A percentile compares a stretch with the other conserved stretches of the same genome.
Conservation (phyloP, 2,888 invertebrate genomes). For the Tinea trinotella region DNA sequence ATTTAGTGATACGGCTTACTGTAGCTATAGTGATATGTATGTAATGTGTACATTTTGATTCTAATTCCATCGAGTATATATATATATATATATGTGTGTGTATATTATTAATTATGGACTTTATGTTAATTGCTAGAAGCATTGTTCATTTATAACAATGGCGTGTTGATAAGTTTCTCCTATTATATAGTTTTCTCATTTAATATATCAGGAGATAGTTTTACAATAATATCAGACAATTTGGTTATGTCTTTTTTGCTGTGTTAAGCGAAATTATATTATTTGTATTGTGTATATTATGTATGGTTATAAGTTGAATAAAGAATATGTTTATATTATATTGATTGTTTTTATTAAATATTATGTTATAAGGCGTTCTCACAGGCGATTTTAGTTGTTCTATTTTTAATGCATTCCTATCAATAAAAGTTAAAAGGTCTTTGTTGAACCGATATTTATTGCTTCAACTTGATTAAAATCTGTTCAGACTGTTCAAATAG, state of each 20-base stretch:
- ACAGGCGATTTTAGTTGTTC: too few species aligned
- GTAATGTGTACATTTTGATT: conserved; percentile 71
- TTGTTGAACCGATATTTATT: too few species aligned
- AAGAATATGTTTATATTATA: conserved; percentile 71
- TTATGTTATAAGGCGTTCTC: too few species aligned
- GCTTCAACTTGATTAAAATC: too few species aligned
- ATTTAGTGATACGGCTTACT: conserved; percentile 64
- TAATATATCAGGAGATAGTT: conserved; percentile 59
- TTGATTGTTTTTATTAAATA: not conserved
- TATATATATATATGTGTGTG: conserved; percentile 64
- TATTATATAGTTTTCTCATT: conserved; percentile 69
- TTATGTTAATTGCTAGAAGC: conserved; percentile 69
- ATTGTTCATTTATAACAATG: conserved; percentile 65
- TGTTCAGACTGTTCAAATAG: too few species aligned
- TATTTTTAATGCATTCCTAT: too few species aligned
- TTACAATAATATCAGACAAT: conserved; percentile 61
- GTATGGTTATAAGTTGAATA: conserved; percentile 81
- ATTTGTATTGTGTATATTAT: conserved; percentile 89
- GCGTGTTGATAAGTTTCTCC: conserved; percentile 71
- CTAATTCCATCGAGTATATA: conserved; percentile 72
- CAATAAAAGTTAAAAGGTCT: too few species aligned
- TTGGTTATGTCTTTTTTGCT: conserved; percentile 69
- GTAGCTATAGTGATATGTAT: conserved; percentile 66
- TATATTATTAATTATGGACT: conserved; percentile 68
- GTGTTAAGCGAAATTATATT: conserved; percentile 73